Base-by-base conservation (phyloP, 2,888 invertebrate species). In the Parascotia fuliginaria region DNA sequence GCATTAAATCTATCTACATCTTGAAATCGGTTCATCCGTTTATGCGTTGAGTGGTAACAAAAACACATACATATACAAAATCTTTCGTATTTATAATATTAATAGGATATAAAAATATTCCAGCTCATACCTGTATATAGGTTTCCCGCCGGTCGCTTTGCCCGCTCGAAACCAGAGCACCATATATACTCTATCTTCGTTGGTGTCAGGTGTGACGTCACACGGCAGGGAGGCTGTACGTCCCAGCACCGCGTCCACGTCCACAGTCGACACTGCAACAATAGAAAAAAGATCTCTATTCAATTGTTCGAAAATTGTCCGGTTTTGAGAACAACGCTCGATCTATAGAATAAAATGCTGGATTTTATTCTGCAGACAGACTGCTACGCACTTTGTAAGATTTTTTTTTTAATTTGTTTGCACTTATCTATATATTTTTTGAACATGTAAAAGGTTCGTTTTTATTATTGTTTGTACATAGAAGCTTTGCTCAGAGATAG, bases 141-240 rank as follows among this genome's bases (percentile, higher is more conserved):
- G 97, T 90, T 97, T 97, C 73, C 96, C 96, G 65, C 95, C 95
- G 63, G 95, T 96, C 78, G 96, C 96, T 63, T 91, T 92, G 24
- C 91, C 91, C 2, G 91, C 91, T 65, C 96, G 93, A 87, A 97
- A 98, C 97, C 97, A 98, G 45, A 98, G 94, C 69, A 97, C 97
- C 96, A 97, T 97, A 87, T 97, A 97, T 55, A 97, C 97, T 58
- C 96, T 94, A 87, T 97, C 97, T 75, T 96, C 96, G 73, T 95
- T 94, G 34, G 95, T 94, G 83, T 95, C 94, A 42, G 97, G 97
- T 73, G 96, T 96, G 86, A 97, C 96, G 94, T 97, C 96, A 93
- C 97, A 98, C 28, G 97, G 97, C 75, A 98, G 89, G 47, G 96
- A 95, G 58, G 97, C 97, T 70, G 96, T 96, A 53, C 95, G 94